Conservation (phyloP, 1,140 invertebrate genomes). For the Drosophila albomicans region DNA sequence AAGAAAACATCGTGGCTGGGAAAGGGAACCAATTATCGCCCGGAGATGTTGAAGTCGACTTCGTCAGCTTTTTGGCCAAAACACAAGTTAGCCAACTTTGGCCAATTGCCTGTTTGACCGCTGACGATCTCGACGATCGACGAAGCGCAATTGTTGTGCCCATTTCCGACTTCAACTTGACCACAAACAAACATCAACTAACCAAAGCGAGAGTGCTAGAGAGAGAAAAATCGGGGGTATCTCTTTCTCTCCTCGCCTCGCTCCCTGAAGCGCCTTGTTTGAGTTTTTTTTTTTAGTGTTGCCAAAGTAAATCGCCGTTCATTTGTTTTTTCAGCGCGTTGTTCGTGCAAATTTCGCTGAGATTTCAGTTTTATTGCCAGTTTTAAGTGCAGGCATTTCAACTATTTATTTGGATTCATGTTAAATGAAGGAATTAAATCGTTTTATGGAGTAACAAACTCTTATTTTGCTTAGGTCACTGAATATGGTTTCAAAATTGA, state of each 20-base stretch:
- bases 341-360: slow-evolving; percentile 75
- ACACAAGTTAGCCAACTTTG: slow-evolving; percentile 23
- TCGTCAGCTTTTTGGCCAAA: slow-evolving; percentile 40
- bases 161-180: slow-evolving; percentile 80
- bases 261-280: slow-evolving; percentile 1
- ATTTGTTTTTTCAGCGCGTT: slow-evolving; percentile 61
- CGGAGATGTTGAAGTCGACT: slow-evolving; percentile 61
- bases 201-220: slow-evolving; percentile 39
- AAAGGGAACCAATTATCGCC: slow-evolving; percentile 79
- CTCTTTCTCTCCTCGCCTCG: background rate
- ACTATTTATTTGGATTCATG: slow-evolving; percentile 22
- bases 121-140: slow-evolving; percentile 43
- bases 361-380: slow-evolving; percentile 56
- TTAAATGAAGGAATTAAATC: slow-evolving; percentile 2
- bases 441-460: background rate
- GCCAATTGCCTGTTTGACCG: slow-evolving; percentile 53
- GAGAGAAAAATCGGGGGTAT: background rate
- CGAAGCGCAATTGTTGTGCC: slow-evolving; percentile 65
- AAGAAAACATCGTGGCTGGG: slow-evolving; percentile 31
- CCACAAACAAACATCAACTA: slow-evolving; percentile 42
- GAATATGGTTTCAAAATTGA: background rate
- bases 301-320: slow-evolving; percentile 71
- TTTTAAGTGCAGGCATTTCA: slow-evolving; percentile 21
- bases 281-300: slow-evolving; percentile 55
- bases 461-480: background rate